Base-by-base conservation (phyloP, 2,888 invertebrate genomes). In the Chloroclysta siterata region DNA sequence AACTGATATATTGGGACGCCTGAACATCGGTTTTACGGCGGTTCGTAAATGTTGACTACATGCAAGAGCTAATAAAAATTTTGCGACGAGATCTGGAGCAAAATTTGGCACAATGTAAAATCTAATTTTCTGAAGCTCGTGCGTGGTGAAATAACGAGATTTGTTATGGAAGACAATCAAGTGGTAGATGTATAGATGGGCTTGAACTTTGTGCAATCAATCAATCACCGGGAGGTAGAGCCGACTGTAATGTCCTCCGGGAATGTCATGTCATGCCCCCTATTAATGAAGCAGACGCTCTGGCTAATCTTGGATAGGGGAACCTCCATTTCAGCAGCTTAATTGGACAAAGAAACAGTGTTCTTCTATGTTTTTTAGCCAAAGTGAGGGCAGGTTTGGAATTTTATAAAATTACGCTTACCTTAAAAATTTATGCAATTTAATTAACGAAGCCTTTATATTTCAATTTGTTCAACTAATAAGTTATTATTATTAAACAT, bases 61-160 rank as follows among this genome's bases (percentile, higher is more conserved):
- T 77, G 75, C 77, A 75, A 75, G 70, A 72, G 75, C 69, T 72
- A 71, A 80, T 83, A 81, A 83, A 82, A 80, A 52, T 76, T 79
- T 82, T 79, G 80, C 74, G 79, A 78, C 77, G 73, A 81, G 72
- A 61, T 74, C 65, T 70, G 69, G 71, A 62, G 71, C 75, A 64
- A 76, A 78, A 76, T 78, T 56, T 74, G 79, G 78, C 76, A 84
- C 83, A 84, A 81, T 81, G 83, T 85, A 78, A 77, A 82, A 86
- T 80, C 80, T 80, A 83, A 86, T 86, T 83, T 81, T 75, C 80
- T 76, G 73, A 66, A 73, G 73, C 76, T 76, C 74, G 71, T 59
- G 75, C 3, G 22, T 22, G 22, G 22, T 70, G 65, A 66, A 72
- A 72, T 76, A 77, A 81, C 75, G 74, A 74, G 71, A 68, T 72